phyloP scores from a whole-genome alignment of 2,888 invertebrate genomes.

The Cerceris rybyensis region DNA sequence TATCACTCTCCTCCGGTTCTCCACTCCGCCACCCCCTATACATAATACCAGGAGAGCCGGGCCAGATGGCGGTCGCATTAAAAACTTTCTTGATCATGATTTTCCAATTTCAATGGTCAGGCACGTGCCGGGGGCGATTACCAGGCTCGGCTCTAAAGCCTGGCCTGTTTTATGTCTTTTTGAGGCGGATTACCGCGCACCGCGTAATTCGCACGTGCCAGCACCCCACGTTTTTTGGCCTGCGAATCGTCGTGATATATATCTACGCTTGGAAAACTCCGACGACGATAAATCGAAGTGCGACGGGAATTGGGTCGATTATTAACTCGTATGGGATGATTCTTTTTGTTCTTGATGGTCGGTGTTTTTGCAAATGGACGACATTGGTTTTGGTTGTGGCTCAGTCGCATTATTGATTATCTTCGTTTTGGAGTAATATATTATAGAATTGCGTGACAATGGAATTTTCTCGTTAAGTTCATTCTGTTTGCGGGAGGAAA shows the following conservation, averaged over 20 bases:
- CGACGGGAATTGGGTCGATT: too few relatives aligned
- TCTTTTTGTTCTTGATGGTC: too few relatives aligned
- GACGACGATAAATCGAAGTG: too few relatives aligned
- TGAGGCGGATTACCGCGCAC: constrained; percentile 38
- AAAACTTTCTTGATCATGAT: constrained; percentile 66
- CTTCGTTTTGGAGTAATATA: too few relatives aligned
- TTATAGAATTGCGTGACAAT: too few relatives aligned
- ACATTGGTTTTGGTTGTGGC: too few relatives aligned
- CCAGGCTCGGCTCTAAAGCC: constrained; percentile 3
- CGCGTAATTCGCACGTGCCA: constrained; percentile 45
- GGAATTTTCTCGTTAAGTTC: too few relatives aligned
- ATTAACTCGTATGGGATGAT: too few relatives aligned
- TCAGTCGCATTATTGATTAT: too few relatives aligned
- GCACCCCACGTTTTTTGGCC: neutral
- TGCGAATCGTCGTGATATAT: neutral
- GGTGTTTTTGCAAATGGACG: too few relatives aligned
- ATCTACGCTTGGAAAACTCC: too few relatives aligned
- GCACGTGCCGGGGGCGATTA: constrained; percentile 59
- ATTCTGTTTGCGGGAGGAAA: too few relatives aligned
- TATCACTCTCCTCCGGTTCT: constrained; percentile 33
- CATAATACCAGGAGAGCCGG: constrained; percentile 31
- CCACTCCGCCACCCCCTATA: neutral
- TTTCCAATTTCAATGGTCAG: constrained; percentile 62
- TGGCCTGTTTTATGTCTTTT: constrained; percentile 49
- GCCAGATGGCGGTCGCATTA: constrained; percentile 66